A percentile compares a stretch with the other conserved stretches of the same genome.
Conservation (phyloP, 1,140 invertebrate species). For the Diorhabda elongata region DNA sequence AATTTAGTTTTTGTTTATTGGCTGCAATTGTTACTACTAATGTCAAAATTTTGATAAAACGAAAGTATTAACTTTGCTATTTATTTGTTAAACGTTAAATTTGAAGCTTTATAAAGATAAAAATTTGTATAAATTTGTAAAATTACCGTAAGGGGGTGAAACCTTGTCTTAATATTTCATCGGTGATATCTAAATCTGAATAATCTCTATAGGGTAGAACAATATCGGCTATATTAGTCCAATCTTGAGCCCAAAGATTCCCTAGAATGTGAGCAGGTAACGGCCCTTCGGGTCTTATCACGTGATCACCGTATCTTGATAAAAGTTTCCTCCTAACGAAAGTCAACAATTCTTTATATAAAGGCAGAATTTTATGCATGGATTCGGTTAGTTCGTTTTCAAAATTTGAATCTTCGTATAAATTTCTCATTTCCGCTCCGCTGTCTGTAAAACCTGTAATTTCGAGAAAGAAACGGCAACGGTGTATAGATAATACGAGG, state of each 20-base stretch:
- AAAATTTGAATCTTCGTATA: slow-evolving; percentile 67
- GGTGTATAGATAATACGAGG: no score
- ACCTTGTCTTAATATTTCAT: slow-evolving; percentile 69
- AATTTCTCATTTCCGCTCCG: slow-evolving; percentile 68
- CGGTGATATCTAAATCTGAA: slow-evolving; percentile 68
- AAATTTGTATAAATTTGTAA: not conserved
- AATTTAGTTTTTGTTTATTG: no score
- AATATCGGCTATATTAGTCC: slow-evolving; percentile 74
- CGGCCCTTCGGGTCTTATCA: slow-evolving; percentile 64
- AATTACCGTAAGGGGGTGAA: slow-evolving; percentile 63
- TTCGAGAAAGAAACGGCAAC: not conserved
- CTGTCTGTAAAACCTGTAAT: slow-evolving; percentile 67
- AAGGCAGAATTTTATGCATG: slow-evolving; percentile 67
- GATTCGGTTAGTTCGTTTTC: slow-evolving; percentile 65
- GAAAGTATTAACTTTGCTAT: no score
- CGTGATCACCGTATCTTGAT: slow-evolving; percentile 61
- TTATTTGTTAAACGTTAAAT: no score
- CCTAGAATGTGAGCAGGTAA: slow-evolving; percentile 74
- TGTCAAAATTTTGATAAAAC: no score
- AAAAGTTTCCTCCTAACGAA: slow-evolving; percentile 73
- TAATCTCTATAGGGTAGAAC: slow-evolving; percentile 73
- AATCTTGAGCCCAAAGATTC: slow-evolving; percentile 83
- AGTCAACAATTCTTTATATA: slow-evolving; percentile 83
- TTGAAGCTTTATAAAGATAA: no score
- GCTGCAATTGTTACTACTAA: no score